These are phyloP conservation scores for Xanthorhoe designata DNA, from an alignment of 2,888 invertebrate species.

Conservation along the genomic window DNA sequence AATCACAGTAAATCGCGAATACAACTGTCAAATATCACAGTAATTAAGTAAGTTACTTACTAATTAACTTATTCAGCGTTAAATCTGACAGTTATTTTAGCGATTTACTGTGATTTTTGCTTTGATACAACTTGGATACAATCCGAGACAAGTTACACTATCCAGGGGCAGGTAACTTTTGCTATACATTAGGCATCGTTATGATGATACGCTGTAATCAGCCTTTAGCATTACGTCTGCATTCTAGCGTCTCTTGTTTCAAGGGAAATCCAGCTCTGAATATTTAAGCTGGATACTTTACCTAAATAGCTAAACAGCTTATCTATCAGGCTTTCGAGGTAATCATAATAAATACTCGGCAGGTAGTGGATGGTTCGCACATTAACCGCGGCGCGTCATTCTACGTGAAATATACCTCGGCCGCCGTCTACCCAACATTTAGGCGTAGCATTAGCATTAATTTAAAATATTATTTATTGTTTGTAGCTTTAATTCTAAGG, in stretches of 20 bases:
- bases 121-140: no score
- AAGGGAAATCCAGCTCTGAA: neutral
- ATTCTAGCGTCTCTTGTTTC: no score
- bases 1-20: no score
- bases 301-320: slow-evolving; percentile 52
- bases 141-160: no score
- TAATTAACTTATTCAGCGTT: no score
- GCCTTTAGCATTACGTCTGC: neutral
- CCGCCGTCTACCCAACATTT: slow-evolving; percentile 73
- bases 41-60: no score
- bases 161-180: no score
- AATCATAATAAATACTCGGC: slow-evolving; percentile 79
- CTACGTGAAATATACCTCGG: slow-evolving; percentile 69
- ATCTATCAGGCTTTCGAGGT: slow-evolving; percentile 71
- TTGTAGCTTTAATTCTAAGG: slow-evolving; percentile 63
- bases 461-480: slow-evolving; percentile 86
- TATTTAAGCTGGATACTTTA: slow-evolving; percentile 21
- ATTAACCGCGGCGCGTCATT: slow-evolving; percentile 71
- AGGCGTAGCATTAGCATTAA: slow-evolving; percentile 83
- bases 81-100: no score
- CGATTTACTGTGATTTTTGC: no score
- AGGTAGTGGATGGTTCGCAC: slow-evolving; percentile 54
- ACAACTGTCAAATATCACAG: no score
- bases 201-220: no score
- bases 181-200: no score